Conservation (phyloP, 2,113 vertebrate genomes). For the Poeciliopsis retropinna region DNA sequence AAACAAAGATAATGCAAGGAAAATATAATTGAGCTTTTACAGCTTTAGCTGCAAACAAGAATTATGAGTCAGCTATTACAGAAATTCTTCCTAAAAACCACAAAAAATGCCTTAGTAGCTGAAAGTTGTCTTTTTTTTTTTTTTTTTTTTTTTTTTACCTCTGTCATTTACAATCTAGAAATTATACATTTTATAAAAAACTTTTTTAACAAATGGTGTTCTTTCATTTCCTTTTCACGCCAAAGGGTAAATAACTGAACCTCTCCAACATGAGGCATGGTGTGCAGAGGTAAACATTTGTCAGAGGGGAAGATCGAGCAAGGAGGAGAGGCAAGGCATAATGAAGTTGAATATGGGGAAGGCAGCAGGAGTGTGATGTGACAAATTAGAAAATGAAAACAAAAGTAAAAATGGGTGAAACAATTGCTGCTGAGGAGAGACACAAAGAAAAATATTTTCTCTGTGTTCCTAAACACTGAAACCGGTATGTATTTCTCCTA, state of each 20-base stretch:
- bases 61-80: too few relatives aligned
- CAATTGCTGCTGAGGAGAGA: conserved; percentile 3
- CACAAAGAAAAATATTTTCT: not conserved
- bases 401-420: conserved; percentile 21
- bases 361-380: not conserved
- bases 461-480: too few relatives aligned
- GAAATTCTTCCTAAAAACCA: too few relatives aligned
- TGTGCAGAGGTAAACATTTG: conserved; percentile 3
- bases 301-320: conserved; percentile 28
- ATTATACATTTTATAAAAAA: not conserved
- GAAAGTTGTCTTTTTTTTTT: too few relatives aligned
- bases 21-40: too few relatives aligned
- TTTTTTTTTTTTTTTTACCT: not conserved
- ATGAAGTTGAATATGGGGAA: conserved; percentile 11
- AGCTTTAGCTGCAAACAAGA: too few relatives aligned
- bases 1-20: too few relatives aligned
- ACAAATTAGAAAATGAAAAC: conserved; percentile 16
- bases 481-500: too few relatives aligned
- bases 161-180: not conserved
- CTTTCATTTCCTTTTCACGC: not conserved
- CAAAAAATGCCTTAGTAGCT: too few relatives aligned
- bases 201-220: not conserved
- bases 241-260: conserved; percentile 13
- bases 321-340: conserved; percentile 13
- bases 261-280: conserved; percentile 14